Conservation (phyloP, 2,113 vertebrate species). For the Brachyhypopomus occidentalis region DNA sequence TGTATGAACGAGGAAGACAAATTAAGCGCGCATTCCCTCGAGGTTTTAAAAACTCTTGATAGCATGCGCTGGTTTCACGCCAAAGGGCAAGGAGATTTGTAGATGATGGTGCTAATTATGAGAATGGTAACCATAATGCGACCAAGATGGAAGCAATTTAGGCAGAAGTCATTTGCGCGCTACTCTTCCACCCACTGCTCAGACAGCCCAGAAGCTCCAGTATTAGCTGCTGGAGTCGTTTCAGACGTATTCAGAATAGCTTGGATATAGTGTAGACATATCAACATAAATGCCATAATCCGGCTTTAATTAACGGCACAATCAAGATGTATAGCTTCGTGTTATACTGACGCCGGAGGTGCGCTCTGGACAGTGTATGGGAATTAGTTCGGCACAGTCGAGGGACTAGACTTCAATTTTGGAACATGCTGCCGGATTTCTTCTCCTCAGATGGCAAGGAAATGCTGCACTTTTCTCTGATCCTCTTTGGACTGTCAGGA, state of each 20-base stretch:
- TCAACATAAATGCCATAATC: too few relatives aligned
- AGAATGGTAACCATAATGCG: conserved; percentile 83
- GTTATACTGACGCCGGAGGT: too few relatives aligned
- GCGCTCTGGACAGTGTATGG: background rate
- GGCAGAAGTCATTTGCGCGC: conserved; percentile 83
- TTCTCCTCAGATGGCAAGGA: conserved; percentile 46
- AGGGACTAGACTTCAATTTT: conserved; percentile 25
- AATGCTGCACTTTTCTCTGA: conserved; percentile 39
- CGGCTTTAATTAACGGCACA: background rate
- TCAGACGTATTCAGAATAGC: too few relatives aligned
- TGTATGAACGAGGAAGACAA: conserved; percentile 72
- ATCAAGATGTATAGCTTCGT: too few relatives aligned
- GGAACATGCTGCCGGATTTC: conserved; percentile 51
- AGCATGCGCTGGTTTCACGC: conserved; percentile 76
- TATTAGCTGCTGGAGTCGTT: conserved; percentile 51
- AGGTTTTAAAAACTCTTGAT: conserved; percentile 66
- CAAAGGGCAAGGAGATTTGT: conserved; percentile 85
- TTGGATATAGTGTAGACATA: background rate
- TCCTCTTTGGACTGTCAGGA: conserved; percentile 47
- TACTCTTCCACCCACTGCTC: conserved; percentile 82
- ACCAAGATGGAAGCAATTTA: conserved; percentile 90
- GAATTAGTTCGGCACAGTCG: conserved; percentile 3
- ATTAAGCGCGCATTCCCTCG: conserved; percentile 67
- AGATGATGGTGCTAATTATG: conserved; percentile 89
- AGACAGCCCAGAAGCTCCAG: conserved; percentile 64